Base-by-base conservation (phyloP, 30 jellyfish, hydroid and myxozoan species). In the Aurelia sp. region DNA sequence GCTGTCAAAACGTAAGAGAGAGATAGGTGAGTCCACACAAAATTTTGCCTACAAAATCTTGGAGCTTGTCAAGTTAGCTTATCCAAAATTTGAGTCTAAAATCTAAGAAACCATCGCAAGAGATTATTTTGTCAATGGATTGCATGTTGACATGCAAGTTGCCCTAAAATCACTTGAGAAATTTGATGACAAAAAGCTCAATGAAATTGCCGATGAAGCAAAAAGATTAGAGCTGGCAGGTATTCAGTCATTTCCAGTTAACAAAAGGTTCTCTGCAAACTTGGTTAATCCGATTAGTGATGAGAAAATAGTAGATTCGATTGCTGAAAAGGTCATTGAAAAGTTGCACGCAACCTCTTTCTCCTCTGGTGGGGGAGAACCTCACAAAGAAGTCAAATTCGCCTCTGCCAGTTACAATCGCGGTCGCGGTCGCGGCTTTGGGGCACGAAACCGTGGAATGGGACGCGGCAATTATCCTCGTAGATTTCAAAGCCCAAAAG, bases 71-170 rank as follows among this genome's bases (percentile, higher is more conserved):
- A 78, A 78, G 31, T n/a, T 75, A 57, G 88, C 88, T 13, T 78
- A 57, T 78, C 88, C 88, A 2, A 2, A 78, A 24, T 78, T 78
- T 41, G 79, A 78, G 17, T 33, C 52, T 41, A 63, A 78, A 17
- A 59, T 78, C n/a, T 20, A 11, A 33, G 52, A 78, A 58, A 63
- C 88, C 15, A 57, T 78, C 59, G 77, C 76, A 35, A 76, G 33
- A 63, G 88, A 77, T 65, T 77, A 77, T 77, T 77, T 53, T 58
- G 40, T 77, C 20, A 62, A 20, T 55, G 88, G 88, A 77, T 63
- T 77, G 75, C 88, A 77, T 63, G 64, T 63, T 18, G 75, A 77
- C n/a, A 77, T 77, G 88, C 88, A 77, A 77, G 88, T 77, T 5
- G 88, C 88, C 7, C 50, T 57, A 44, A 77, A 77, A 77, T 77